phyloP scores from a whole-genome alignment of 2,797 vertebrate species.

The Amblyraja radiata region DNA sequence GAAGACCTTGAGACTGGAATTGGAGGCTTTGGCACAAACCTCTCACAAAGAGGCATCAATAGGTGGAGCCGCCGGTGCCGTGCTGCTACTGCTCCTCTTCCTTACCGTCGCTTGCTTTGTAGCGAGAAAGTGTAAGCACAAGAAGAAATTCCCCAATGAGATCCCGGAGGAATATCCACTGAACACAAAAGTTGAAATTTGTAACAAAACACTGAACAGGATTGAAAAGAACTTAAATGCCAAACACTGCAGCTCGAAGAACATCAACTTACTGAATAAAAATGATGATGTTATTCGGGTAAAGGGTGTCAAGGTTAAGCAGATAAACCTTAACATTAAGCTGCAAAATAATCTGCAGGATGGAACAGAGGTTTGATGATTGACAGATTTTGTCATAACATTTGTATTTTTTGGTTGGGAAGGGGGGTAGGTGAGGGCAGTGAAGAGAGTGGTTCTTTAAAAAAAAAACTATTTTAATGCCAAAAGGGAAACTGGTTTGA shows the following conservation, averaged over 20 bases:
- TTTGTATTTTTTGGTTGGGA: conserved; percentile 56
- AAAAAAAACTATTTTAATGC: conserved; percentile 43
- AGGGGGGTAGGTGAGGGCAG: neutral
- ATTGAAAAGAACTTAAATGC: conserved; percentile 66
- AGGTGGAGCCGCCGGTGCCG: conserved; percentile 71
- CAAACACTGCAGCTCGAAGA: conserved; percentile 74
- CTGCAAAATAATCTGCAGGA: conserved; percentile 85
- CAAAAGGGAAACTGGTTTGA: conserved; percentile 55
- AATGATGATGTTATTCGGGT: conserved; percentile 51
- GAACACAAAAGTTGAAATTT: conserved; percentile 81
- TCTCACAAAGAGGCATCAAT: conserved; percentile 73
- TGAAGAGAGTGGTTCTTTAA: conserved; percentile 61
- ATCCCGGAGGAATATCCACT: conserved; percentile 71
- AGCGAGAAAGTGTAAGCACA: conserved; percentile 62
- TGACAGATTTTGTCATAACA: conserved; percentile 44
- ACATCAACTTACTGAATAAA: conserved; percentile 69
- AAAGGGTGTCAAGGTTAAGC: conserved; percentile 69
- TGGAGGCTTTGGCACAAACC: conserved; percentile 62
- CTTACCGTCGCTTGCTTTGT: conserved; percentile 70
- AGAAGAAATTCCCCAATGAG: conserved; percentile 52
- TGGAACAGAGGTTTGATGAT: conserved; percentile 79
- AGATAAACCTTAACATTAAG: conserved; percentile 83
- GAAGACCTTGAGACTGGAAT: conserved; percentile 79
- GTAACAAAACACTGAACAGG: conserved; percentile 58
- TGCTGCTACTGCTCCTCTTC: conserved; percentile 69